Evolutionary conservation across 2,888 invertebrate species (phyloP).

Genomic region (Cryptus armator): DNA sequence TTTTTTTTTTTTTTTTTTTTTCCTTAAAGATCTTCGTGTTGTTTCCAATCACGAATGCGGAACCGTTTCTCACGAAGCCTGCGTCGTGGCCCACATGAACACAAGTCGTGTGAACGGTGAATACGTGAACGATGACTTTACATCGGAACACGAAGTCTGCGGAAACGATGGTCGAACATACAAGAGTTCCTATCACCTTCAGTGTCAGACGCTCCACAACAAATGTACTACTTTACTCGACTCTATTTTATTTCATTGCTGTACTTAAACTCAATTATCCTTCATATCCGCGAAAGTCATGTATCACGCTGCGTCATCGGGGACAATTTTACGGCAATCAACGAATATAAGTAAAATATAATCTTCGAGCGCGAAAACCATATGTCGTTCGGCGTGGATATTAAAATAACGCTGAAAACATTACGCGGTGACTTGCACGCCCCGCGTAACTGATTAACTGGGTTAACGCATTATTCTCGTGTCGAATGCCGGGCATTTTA

Average conservation of each 20-base stretch:
- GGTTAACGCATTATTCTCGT: slow-evolving; percentile 14
- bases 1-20: slow-evolving; percentile 17
- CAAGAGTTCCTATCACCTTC: slow-evolving; percentile 75
- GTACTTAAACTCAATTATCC: background rate
- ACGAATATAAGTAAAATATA: slow-evolving; percentile 18
- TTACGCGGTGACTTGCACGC: slow-evolving; percentile 25
- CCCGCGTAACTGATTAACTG: background rate
- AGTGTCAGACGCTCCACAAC: slow-evolving; percentile 75
- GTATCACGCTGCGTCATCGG: slow-evolving; percentile 27
- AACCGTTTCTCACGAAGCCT: slow-evolving; percentile 46
- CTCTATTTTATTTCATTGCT: background rate
- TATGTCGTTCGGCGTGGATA: slow-evolving; percentile 10
- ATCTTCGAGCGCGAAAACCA: background rate
- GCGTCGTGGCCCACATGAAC: slow-evolving; percentile 54
- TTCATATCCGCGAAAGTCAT: slow-evolving; percentile 13
- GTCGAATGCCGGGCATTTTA: background rate
- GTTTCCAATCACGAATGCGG: slow-evolving; percentile 53
- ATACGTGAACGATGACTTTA: slow-evolving; percentile 61
- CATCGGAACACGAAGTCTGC: slow-evolving; percentile 73
- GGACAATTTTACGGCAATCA: slow-evolving; percentile 9
- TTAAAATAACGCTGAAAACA: background rate
- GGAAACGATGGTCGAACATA: slow-evolving; percentile 79
- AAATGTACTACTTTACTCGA: slow-evolving; percentile 73
- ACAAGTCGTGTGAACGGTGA: slow-evolving; percentile 42
- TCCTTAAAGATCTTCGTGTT: slow-evolving; percentile 54